Base-by-base conservation (phyloP, 2,888 invertebrate species). In the Gasteruption jaculator region DNA sequence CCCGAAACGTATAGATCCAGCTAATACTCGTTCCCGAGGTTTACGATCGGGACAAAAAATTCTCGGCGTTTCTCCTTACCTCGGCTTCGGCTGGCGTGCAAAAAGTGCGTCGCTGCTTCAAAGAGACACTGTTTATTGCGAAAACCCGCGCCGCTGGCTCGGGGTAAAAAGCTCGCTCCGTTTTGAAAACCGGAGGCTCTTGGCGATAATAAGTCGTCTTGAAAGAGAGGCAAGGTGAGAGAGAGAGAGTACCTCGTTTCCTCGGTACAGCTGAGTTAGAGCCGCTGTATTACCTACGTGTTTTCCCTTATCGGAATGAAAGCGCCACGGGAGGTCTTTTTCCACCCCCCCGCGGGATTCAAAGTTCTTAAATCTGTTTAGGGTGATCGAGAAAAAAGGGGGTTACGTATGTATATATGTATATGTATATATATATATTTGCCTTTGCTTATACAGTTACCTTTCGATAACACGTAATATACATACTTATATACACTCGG, bases 31-130 rank as follows among this genome's bases (percentile, higher is more conserved):
- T 49, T 50, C 48, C 49, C 48, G 39, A 41, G 45, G 46, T 63
- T 63, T 63, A 63, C 58, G 62, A 57, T 49, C 53, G 45, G 31
- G 46, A 49, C 54, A 48, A 51, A 39, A 40, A 22, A 8, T 8
- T 8, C 7, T 10, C n/a, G 14, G 16, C 3, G 6, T 36, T 36
- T 18, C 12, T 14, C 27, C 19, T 29, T 21, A 20, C 5, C 21
- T 15, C 11, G 12, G 15, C 16, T 15, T 12, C 20, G 35, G 27
- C 20, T 53, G 50, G 52, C 51, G 19, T 34, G 11, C 34, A n/a
- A 3, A 21, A 12, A 19, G 19, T 24, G 21, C 12, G 34, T n/a
- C 21, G 10, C 21, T 24, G 10, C 14, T 20, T 36, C 5, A 18
- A 16, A 31, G n/a, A n/a, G n/a, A 11, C 12, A 5, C 4, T 11